These are phyloP conservation scores for Nymphalis io DNA, from an alignment of 1,140 invertebrate species.

Conservation along the genomic window DNA sequence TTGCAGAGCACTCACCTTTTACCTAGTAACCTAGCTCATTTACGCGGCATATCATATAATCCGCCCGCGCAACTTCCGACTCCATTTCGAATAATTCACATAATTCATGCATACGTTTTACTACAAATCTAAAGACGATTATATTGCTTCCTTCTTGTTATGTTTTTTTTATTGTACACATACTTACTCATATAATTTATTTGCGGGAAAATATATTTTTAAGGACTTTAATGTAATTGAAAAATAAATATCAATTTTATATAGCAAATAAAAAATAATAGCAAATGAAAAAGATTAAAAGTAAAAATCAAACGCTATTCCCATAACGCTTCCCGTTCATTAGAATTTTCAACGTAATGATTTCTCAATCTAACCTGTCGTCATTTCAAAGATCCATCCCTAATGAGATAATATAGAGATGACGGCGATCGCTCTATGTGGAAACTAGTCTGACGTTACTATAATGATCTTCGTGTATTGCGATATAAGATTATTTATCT, in stretches of 20 bases:
- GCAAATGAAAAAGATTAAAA: no score
- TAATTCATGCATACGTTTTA: conserved; percentile 14
- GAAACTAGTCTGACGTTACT: conserved; percentile 9
- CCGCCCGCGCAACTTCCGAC: conserved; percentile 29
- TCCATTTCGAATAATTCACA: conserved; percentile 29
- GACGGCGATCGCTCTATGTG: conserved; percentile 1
- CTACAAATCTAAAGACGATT: neutral
- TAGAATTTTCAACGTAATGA: neutral
- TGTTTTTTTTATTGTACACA: neutral
- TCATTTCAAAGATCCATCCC: neutral
- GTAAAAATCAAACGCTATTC: no score
- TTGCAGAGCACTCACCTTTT: conserved; percentile 42
- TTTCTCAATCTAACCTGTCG: neutral
- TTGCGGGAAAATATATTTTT: no score
- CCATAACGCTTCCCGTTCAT: no score
- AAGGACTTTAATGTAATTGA: no score
- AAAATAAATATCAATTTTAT: no score
- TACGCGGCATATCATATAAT: conserved; percentile 18
- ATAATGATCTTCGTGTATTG: conserved; percentile 5
- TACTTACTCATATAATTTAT: neutral
- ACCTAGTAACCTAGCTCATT: conserved; percentile 39
- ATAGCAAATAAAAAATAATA: no score
- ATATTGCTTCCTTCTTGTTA: neutral
- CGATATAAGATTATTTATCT: conserved; percentile 1
- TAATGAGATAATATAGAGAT: neutral